Percentiles rank a stretch among this genome's conserved stretches.
phyloP scores from a whole-genome alignment of 2,888 invertebrate genomes.

The Sussaba pulchella region DNA sequence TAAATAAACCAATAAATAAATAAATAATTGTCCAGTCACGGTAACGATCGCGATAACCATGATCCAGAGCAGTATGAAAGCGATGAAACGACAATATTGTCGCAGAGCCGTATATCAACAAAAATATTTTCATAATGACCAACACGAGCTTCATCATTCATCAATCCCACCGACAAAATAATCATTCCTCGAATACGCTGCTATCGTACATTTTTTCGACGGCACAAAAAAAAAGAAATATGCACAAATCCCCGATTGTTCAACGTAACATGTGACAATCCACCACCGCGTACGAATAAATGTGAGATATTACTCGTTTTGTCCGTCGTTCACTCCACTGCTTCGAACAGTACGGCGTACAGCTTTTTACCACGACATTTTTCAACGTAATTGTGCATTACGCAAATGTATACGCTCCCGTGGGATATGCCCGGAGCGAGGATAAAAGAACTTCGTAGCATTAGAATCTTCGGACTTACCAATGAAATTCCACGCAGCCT shows the following conservation, averaged over 20 bases:
- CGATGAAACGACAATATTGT: not conserved
- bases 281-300: not conserved
- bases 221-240: not conserved
- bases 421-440: conserved; percentile 59
- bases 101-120: not conserved
- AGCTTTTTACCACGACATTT: conserved; percentile 42
- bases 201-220: not conserved
- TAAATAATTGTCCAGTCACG: not conserved
- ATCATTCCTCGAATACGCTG: not conserved
- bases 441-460: conserved; percentile 65
- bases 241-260: not conserved
- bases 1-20: no score
- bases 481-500: conserved; percentile 66
- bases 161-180: not conserved
- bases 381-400: conserved; percentile 68
- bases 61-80: not conserved
- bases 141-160: not conserved
- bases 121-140: not conserved
- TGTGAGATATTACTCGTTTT: conserved; percentile 24
- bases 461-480: conserved; percentile 67
- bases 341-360: conserved; percentile 19
- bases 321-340: conserved; percentile 17
- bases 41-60: not conserved
- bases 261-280: not conserved
- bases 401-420: conserved; percentile 66